Conservation (phyloP, 2,797 vertebrate species). For the Sphenopsis melanotis region DNA sequence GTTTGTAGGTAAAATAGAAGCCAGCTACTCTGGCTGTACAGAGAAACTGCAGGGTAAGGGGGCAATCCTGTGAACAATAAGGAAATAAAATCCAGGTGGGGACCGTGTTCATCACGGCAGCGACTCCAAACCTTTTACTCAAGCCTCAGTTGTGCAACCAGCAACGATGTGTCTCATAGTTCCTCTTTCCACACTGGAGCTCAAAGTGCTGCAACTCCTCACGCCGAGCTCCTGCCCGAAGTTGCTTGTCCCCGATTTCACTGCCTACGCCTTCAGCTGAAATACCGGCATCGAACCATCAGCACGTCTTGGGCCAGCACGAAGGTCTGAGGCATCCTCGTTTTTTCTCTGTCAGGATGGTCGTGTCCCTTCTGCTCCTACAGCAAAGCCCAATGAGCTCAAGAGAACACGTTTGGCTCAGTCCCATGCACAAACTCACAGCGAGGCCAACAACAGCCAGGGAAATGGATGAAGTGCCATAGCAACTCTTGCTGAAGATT, state of each 20-base stretch:
- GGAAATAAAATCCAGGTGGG: neutral
- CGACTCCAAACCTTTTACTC: neutral
- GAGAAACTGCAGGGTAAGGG: neutral
- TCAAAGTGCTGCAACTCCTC: neutral
- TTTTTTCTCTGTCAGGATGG: rapidly evolving
- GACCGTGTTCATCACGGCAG: neutral
- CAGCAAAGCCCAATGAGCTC: neutral
- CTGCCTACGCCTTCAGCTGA: neutral
- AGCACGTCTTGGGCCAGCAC: neutral
- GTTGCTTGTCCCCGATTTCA: neutral
- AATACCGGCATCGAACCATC: neutral
- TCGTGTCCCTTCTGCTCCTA: rapidly evolving
- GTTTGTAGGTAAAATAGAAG: neutral
- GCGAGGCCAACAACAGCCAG: rapidly evolving
- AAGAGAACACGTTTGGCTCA: rapidly evolving
- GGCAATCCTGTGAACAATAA: neutral
- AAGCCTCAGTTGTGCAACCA: neutral
- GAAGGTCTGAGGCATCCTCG: rapidly evolving
- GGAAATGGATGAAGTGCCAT: rapidly evolving
- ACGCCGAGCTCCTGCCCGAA: neutral
- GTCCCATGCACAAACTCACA: rapidly evolving
- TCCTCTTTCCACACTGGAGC: neutral
- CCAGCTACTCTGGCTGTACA: neutral
- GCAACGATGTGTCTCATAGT: neutral
- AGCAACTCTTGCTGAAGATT: neutral